These are phyloP conservation scores for Sprattus sprattus DNA, from an alignment of 2,113 vertebrate genomes.

Conservation along the genomic window DNA sequence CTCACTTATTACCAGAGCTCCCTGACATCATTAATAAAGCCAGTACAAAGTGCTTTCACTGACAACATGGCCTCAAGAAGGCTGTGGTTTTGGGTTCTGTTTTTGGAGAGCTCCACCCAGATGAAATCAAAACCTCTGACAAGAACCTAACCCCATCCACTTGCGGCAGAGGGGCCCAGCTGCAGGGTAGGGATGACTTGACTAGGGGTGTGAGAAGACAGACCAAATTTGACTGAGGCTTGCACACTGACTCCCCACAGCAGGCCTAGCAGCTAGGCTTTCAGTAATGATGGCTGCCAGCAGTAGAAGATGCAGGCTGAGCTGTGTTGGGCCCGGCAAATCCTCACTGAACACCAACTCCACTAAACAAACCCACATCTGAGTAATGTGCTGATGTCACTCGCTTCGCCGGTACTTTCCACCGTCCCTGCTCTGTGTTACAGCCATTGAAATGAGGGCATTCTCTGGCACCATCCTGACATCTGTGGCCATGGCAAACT, in stretches of 20 bases:
- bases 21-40: conserved; percentile 3
- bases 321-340: background rate
- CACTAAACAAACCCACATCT: conserved; percentile 27
- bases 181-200: background rate
- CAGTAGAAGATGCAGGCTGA: background rate
- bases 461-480: conserved; percentile 19
- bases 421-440: conserved; percentile 34
- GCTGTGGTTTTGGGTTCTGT: conserved; percentile 11
- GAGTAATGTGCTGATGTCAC: conserved; percentile 48
- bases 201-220: background rate
- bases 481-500: background rate
- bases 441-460: conserved; percentile 24
- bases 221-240: background rate
- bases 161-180: background rate
- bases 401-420: conserved; percentile 38
- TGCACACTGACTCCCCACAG: background rate
- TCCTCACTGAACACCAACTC: background rate
- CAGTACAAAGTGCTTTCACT: background rate
- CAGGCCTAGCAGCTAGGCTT: background rate
- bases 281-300: background rate
- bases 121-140: conserved; percentile 11
- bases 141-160: conserved; percentile 13
- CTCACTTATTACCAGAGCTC: background rate
- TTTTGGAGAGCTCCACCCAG: conserved; percentile 12
- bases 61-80: background rate